Conservation (phyloP, 2,888 invertebrate genomes). For the Caenorhabditis doughertyi region DNA sequence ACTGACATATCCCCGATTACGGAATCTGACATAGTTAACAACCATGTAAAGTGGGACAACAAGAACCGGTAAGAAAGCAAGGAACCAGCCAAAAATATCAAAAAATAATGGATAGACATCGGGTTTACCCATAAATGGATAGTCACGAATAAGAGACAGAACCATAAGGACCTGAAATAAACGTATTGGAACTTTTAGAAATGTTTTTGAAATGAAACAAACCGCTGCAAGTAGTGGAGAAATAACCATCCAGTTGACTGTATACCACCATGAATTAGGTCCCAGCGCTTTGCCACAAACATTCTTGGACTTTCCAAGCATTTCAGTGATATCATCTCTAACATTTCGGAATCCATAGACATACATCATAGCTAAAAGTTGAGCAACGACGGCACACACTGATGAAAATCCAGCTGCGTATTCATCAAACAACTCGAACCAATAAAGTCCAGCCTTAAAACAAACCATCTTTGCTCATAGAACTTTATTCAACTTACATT, state of each 20-base stretch:
- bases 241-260: constrained; percentile 52
- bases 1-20: constrained; percentile 15
- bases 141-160: constrained; percentile 32
- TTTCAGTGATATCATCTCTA: constrained; percentile 36
- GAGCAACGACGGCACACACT: constrained; percentile 29
- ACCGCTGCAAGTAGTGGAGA: constrained; percentile 21
- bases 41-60: constrained; percentile 26
- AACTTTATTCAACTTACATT: constrained; percentile 15
- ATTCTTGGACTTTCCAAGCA: constrained; percentile 31
- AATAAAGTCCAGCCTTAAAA: constrained; percentile 51
- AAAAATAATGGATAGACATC: constrained; percentile 45
- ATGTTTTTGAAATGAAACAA: background rate
- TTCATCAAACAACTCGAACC: constrained; percentile 61
- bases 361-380: constrained; percentile 41
- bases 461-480: background rate
- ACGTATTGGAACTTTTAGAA: no score
- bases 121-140: constrained; percentile 34
- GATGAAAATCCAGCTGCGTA: constrained; percentile 58
- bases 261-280: constrained; percentile 26
- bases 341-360: constrained; percentile 52
- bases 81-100: constrained; percentile 54
- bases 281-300: constrained; percentile 1
- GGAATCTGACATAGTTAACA: constrained; percentile 16
- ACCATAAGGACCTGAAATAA: constrained; percentile 26
- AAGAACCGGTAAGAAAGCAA: constrained; percentile 40